Percentiles rank a stretch among this genome's conserved stretches.
These are phyloP conservation scores for Pseudorasbora parva DNA, from an alignment of 2,113 vertebrate genomes.

Conservation along the genomic window DNA sequence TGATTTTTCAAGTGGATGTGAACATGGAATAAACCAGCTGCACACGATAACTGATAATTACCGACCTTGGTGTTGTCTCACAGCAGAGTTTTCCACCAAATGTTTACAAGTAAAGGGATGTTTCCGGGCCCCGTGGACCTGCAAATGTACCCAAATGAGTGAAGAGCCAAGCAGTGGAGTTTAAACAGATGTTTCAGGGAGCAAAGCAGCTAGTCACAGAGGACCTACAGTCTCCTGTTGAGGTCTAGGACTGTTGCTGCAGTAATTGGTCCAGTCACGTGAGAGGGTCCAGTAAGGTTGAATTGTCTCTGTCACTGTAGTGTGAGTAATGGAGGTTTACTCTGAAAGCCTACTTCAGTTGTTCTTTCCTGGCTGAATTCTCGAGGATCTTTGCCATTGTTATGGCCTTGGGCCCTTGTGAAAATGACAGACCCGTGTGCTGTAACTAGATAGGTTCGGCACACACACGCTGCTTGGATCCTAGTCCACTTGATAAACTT, in stretches of 20 bases:
- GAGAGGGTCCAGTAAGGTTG: slow-evolving; percentile 1
- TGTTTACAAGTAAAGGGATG: slow-evolving; percentile 54
- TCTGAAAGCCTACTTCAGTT: slow-evolving; percentile 11
- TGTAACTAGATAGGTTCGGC: slow-evolving; percentile 15
- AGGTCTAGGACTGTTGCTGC: neutral
- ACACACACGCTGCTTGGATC: slow-evolving; percentile 11
- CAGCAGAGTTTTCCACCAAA: slow-evolving; percentile 52
- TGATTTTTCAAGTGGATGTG: slow-evolving; percentile 27
- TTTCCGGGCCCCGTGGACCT: slow-evolving; percentile 47
- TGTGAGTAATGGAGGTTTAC: slow-evolving; percentile 10
- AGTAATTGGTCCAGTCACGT: slow-evolving; percentile 13
- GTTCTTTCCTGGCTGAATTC: slow-evolving; percentile 14
- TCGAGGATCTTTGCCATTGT: slow-evolving; percentile 37
- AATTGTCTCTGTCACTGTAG: neutral
- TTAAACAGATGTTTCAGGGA: slow-evolving; percentile 49
- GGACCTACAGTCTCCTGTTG: neutral
- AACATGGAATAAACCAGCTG: slow-evolving; percentile 51
- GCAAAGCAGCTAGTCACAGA: neutral
- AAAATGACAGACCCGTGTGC: slow-evolving; percentile 37
- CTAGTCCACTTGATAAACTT: neutral
- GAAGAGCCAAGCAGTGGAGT: slow-evolving; percentile 39
- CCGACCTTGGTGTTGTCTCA: slow-evolving; percentile 57
- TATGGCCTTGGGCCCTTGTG: slow-evolving; percentile 23
- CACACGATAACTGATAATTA: slow-evolving; percentile 59
- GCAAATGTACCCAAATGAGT: slow-evolving; percentile 42